phyloP scores from a whole-genome alignment of 2,888 invertebrate genomes.

The Phalangium opilio region DNA sequence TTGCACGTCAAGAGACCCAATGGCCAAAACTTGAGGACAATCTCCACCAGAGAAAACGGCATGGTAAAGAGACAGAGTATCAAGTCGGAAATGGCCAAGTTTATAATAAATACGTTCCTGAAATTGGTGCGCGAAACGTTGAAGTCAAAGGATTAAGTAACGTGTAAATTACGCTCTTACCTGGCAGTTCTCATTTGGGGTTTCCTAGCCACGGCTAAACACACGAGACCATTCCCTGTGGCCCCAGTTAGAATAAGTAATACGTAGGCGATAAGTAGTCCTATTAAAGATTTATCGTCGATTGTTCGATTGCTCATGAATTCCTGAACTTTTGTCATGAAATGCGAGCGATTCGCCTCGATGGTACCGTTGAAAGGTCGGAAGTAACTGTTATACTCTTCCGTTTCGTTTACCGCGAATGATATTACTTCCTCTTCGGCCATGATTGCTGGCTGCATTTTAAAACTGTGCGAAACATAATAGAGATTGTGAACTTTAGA shows the following conservation, averaged over 20 bases:
- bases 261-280: constrained; percentile 52
- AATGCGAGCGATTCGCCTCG: too few species aligned
- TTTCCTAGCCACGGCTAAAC: constrained; percentile 61
- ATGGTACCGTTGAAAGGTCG: too few species aligned
- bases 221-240: constrained; percentile 70
- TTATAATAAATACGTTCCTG: constrained; percentile 75
- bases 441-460: too few species aligned
- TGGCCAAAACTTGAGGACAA: constrained; percentile 71
- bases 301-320: constrained; percentile 45
- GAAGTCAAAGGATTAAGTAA: too few species aligned
- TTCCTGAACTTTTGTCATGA: constrained; percentile 14
- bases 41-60: constrained; percentile 73
- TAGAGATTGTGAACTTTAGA: too few species aligned
- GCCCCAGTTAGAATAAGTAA: constrained; percentile 64
- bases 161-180: constrained; percentile 29
- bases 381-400: too few species aligned
- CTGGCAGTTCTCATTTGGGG: constrained; percentile 70
- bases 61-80: constrained; percentile 76
- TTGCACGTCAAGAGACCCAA: constrained; percentile 49
- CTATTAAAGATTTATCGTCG: constrained; percentile 49
- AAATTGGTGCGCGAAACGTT: too few species aligned
- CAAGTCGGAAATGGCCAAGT: constrained; percentile 62
- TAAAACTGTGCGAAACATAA: too few species aligned
- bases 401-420: too few species aligned
- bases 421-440: too few species aligned